These are phyloP conservation scores for Mamestra brassicae DNA, from an alignment of 2,888 invertebrate genomes.

Conservation along the genomic window DNA sequence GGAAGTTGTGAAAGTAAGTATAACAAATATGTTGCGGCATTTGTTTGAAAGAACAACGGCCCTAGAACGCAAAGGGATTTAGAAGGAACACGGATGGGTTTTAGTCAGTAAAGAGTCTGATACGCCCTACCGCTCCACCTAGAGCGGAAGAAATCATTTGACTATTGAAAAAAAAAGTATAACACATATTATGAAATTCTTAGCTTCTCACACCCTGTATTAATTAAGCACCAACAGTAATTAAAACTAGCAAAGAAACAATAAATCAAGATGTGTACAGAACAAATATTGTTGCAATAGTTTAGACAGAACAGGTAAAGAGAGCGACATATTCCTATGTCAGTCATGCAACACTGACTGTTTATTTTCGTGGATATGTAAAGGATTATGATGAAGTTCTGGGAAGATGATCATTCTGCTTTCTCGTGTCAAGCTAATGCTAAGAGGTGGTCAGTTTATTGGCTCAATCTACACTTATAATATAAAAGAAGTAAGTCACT, in stretches of 20 bases:
- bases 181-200: too few species aligned
- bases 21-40: too few species aligned
- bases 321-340: conserved; percentile 17
- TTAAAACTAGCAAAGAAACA: background rate
- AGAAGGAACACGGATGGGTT: too few species aligned
- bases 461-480: background rate
- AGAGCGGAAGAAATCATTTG: too few species aligned
- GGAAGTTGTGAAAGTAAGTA: too few species aligned
- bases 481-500: too few species aligned
- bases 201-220: too few species aligned
- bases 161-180: too few species aligned
- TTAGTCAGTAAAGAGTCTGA: too few species aligned
- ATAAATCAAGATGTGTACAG: conserved; percentile 21
- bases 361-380: conserved; percentile 5
- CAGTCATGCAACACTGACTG: conserved; percentile 18
- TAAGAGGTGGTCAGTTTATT: background rate
- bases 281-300: conserved; percentile 37
- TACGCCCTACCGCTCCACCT: too few species aligned
- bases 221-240: background rate
- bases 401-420: conserved; percentile 23
- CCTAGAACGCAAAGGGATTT: too few species aligned
- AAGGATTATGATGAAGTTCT: conserved; percentile 15
- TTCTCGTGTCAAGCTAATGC: conserved; percentile 8
- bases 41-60: too few species aligned
- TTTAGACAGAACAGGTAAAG: conserved; percentile 35